These are phyloP conservation scores for Malthinus seriepunctatus DNA, from an alignment of 2,888 invertebrate genomes.

Conservation along the genomic window DNA sequence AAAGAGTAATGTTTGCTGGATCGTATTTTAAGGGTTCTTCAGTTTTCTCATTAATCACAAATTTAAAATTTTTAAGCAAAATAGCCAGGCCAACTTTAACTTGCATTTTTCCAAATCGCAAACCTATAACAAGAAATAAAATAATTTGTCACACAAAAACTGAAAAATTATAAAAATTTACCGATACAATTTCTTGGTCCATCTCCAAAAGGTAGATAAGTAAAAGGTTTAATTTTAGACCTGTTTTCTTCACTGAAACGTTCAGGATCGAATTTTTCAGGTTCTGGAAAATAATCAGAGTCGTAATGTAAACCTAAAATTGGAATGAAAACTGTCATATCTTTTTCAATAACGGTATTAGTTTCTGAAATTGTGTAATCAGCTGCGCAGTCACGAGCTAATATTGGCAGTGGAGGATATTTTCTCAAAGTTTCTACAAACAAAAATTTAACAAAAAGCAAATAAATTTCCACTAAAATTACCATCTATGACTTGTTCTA, in stretches of 20 bases:
- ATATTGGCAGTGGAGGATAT: constrained; percentile 29
- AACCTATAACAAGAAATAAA: constrained; percentile 27
- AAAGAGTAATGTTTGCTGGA: constrained; percentile 12
- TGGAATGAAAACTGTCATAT: constrained; percentile 31
- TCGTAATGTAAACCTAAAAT: constrained; percentile 31
- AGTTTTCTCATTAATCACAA: constrained; percentile 43
- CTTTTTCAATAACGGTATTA: constrained; percentile 29
- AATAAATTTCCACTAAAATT: neutral
- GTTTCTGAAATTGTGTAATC: constrained; percentile 17
- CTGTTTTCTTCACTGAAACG: constrained; percentile 40
- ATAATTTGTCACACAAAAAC: neutral
- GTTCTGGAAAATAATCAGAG: constrained; percentile 32
- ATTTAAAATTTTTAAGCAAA: constrained; percentile 42
- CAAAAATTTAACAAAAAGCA: neutral
- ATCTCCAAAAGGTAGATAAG: constrained; percentile 43
- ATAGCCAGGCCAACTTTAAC: constrained; percentile 34
- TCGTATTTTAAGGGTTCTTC: constrained; percentile 36
- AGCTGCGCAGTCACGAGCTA: constrained; percentile 18
- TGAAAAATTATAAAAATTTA: constrained; percentile 13
- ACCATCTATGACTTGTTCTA: constrained; percentile 55
- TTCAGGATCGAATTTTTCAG: constrained; percentile 33
- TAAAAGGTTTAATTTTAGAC: constrained; percentile 34
- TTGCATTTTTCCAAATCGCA: constrained; percentile 38
- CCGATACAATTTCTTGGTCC: constrained; percentile 44
- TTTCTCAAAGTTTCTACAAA: constrained; percentile 39